phyloP scores from a whole-genome alignment of 2,113 vertebrate genomes.

The Calypte anna region DNA sequence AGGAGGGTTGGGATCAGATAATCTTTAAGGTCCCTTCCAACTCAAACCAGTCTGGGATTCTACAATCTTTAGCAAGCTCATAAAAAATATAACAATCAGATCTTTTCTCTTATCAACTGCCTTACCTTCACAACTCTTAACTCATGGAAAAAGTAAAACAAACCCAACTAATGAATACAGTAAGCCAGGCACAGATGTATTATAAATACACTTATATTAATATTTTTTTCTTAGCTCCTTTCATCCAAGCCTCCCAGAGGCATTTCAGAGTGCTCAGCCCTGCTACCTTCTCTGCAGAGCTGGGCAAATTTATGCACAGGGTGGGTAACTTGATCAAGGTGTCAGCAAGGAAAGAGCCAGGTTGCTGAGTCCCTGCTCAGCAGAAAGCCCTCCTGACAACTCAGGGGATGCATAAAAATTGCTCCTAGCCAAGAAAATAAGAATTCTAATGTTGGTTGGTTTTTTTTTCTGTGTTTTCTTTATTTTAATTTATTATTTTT shows the following conservation, averaged over 20 bases:
- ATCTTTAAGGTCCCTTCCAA: too few relatives aligned
- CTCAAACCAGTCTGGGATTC: too few relatives aligned
- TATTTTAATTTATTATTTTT: too few relatives aligned
- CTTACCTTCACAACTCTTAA: neutral
- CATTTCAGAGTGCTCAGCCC: neutral
- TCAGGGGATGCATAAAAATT: neutral
- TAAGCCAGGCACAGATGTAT: neutral
- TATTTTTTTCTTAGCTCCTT: slow-evolving; percentile 37
- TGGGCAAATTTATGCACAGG: neutral
- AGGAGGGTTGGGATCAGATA: too few relatives aligned
- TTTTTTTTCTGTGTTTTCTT: too few relatives aligned
- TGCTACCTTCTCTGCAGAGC: neutral
- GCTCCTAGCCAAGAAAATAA: neutral
- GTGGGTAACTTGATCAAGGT: slow-evolving; percentile 44
- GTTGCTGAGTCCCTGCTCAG: neutral
- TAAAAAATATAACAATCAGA: neutral
- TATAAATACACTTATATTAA: neutral
- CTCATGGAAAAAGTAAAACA: neutral
- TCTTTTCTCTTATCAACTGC: neutral
- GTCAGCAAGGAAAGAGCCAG: neutral
- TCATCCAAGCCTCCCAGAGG: slow-evolving; percentile 1
- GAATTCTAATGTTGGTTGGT: neutral
- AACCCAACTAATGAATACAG: neutral
- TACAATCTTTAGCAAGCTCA: neutral
- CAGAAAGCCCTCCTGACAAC: neutral